Evolutionary conservation across 1,140 invertebrate genomes (phyloP), one percentile per base, ranked within the genome.

Genomic region (Mamestra configurata): DNA sequence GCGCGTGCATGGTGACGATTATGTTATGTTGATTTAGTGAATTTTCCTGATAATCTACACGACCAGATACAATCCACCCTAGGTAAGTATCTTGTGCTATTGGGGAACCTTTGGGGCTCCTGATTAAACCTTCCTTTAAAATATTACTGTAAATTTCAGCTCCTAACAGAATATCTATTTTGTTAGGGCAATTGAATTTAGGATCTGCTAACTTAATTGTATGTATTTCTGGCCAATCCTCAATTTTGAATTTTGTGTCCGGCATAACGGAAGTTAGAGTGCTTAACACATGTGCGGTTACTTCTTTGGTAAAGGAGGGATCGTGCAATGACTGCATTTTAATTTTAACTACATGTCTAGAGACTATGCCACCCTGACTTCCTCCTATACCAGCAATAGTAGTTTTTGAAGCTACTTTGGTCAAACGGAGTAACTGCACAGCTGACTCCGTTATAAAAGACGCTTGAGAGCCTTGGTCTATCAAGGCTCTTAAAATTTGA

Each of bases 1-100:
- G 77, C 20, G 51, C 22, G 35, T 80, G 81, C 68, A 80, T 66
- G 15, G 55, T 66, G 40, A 72, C 43, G 22, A 81, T 22, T 35
- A 35, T 13, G 51, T 77, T 79, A 11, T 82, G 73, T 51, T n/a
- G 78, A 40, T 3, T n/a, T 20, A 55, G 24, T 40, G 37, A 78
- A 11, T 5, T 59, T 6, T 53, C 0, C 75, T 15, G n/a, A 35
- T 66, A 49, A 49, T 2, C 11, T 24, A 70, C 66, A 37, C 68
- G 66, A 20, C 84, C 84, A 20, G 83, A 85, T n/a, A 82, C 61
- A 55, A 82, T 72, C 83, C 81, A 85, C 20, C 81, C 80, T 18
- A 80, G 61, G 6, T 66, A 11, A 18, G 81, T 79, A 51, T 81
- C 57, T 77, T 84, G 80, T 43, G 81, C 83, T 11, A 79, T 43